phyloP scores from a whole-genome alignment of 2,888 invertebrate genomes.

The Bhutanitis thaidina region DNA sequence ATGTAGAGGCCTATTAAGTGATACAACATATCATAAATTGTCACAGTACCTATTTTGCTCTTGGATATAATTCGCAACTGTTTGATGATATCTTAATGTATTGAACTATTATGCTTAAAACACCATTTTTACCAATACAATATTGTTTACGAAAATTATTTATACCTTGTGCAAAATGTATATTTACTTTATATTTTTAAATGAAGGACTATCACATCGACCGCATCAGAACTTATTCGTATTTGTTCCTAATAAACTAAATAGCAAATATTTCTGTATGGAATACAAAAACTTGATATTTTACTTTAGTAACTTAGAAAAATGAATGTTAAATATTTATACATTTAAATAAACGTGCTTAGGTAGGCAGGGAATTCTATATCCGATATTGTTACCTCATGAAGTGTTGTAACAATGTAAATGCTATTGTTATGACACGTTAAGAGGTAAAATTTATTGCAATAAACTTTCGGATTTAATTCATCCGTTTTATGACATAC shows the following conservation, averaged over 20 bases:
- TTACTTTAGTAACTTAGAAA: neutral
- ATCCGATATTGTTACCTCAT: neutral
- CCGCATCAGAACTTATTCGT: constrained; percentile 2
- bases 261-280: neutral
- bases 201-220: neutral
- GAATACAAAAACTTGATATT: neutral
- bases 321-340: neutral
- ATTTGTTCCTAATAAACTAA: constrained; percentile 12
- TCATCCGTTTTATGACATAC: no score
- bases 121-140: no score
- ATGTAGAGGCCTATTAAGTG: no score
- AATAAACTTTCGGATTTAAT: neutral
- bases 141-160: no score
- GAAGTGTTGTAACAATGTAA: no score
- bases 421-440: no score
- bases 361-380: neutral
- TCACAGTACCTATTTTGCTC: neutral
- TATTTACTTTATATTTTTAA: neutral
- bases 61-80: no score
- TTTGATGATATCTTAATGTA: no score
- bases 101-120: no score
- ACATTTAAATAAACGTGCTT: constrained; percentile 1
- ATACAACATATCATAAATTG: no score
- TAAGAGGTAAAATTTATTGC: neutral
- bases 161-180: no score